Conservation (phyloP, 2,797 vertebrate genomes). For the Avahi laniger region DNA sequence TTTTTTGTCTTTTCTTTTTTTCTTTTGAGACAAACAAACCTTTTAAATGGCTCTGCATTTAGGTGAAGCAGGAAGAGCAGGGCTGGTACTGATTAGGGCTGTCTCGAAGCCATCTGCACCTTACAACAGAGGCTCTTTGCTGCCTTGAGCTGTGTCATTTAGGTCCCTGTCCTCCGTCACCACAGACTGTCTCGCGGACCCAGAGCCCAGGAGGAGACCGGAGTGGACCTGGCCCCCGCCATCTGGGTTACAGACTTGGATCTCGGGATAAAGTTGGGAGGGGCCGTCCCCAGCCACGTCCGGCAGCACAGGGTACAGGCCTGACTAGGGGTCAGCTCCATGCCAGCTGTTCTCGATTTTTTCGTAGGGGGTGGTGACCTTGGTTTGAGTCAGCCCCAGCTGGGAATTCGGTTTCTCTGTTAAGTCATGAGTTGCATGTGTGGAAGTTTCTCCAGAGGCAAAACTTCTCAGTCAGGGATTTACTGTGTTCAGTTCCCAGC, state of each 20-base stretch:
- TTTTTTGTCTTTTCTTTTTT: too few relatives aligned
- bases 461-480: not conserved
- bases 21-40: too few relatives aligned
- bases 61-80: not conserved
- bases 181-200: not conserved
- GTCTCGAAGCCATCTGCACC: not conserved
- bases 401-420: conserved; percentile 23
- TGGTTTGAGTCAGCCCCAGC: not conserved
- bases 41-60: not conserved
- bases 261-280: not conserved
- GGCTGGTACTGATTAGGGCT: not conserved
- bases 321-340: not conserved
- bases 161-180: not conserved
- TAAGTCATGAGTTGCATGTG: not conserved
- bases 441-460: conserved; percentile 4
- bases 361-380: not conserved
- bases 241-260: not conserved
- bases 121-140: not conserved
- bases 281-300: not conserved
- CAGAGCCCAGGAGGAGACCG: not conserved
- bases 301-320: not conserved
- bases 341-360: conserved; percentile 51
- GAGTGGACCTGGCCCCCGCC: not conserved
- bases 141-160: not conserved
- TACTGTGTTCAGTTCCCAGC: not conserved